phyloP scores from a whole-genome alignment of 2,797 vertebrate genomes.

The Etheostoma nigrum region DNA sequence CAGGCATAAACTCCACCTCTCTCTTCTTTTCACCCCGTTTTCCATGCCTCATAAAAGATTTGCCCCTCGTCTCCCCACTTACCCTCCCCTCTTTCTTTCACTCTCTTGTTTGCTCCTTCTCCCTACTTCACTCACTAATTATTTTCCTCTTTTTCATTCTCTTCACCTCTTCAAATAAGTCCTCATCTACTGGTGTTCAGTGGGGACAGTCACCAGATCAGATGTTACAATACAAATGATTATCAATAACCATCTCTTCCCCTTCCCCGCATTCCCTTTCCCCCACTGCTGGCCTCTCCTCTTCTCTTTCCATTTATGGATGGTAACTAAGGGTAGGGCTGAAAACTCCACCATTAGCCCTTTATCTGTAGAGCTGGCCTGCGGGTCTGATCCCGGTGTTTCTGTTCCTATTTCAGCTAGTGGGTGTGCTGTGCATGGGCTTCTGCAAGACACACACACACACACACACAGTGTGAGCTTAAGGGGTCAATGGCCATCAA shows the following conservation, averaged over 20 bases:
- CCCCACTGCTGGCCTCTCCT: constrained; percentile 28
- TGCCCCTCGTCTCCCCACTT: constrained; percentile 48
- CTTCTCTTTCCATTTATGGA: constrained; percentile 45
- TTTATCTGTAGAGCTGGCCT: constrained; percentile 13
- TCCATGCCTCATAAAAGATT: constrained; percentile 72
- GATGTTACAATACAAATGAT: constrained; percentile 17
- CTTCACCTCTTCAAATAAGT: constrained; percentile 42
- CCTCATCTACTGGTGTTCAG: constrained; percentile 15
- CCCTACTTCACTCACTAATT: constrained; percentile 43
- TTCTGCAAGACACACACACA: not conserved
- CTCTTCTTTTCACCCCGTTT: constrained; percentile 61
- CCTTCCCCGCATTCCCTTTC: not conserved
- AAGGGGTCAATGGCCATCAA: constrained; percentile 31
- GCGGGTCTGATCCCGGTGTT: not conserved
- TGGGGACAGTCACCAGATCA: constrained; percentile 1
- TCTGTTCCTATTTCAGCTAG: constrained; percentile 12
- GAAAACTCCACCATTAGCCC: constrained; percentile 21
- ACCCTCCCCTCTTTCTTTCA: constrained; percentile 52
- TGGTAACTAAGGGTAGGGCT: constrained; percentile 35
- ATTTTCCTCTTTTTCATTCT: constrained; percentile 32
- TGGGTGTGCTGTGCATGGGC: not conserved
- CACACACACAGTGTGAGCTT: not conserved
- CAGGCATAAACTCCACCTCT: constrained; percentile 58
- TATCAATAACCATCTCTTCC: constrained; percentile 13
- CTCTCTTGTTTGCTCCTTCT: constrained; percentile 55